Conservation (phyloP, 2,113 vertebrate genomes). For the Bubalus kerabau region DNA sequence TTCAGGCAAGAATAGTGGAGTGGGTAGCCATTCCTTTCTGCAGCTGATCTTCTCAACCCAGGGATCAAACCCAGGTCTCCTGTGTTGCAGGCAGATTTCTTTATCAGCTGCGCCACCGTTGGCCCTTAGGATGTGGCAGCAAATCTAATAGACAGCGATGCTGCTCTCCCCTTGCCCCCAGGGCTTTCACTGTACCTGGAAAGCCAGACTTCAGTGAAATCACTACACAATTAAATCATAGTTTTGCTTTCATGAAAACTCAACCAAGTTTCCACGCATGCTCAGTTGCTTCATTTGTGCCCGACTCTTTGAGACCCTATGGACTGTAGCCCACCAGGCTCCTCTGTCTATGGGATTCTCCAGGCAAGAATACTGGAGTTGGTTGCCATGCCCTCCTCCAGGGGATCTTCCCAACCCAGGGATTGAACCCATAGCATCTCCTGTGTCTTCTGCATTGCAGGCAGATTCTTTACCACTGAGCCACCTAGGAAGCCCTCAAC, state of each 20-base stretch:
- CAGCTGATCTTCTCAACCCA: background rate
- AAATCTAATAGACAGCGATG: background rate
- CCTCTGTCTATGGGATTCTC: background rate
- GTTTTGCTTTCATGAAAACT: background rate
- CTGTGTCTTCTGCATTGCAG: background rate
- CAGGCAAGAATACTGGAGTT: background rate
- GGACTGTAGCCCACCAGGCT: background rate
- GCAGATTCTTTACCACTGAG: background rate
- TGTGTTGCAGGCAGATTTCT: background rate
- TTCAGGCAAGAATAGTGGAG: background rate
- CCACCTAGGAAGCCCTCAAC: background rate
- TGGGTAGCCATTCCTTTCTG: background rate
- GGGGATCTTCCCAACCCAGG: background rate
- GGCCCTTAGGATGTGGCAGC: background rate
- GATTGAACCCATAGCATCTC: background rate
- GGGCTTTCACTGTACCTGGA: background rate
- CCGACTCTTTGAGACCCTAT: fast-evolving
- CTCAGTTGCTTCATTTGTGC: background rate
- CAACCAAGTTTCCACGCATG: background rate
- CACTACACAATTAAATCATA: background rate
- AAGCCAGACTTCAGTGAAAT: background rate
- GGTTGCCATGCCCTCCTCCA: background rate
- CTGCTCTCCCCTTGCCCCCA: fast-evolving
- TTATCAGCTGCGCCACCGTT: background rate
- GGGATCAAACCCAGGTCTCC: background rate